A percentile compares a stretch with the other conserved stretches of the same genome.
Conservation (phyloP, 2,797 vertebrate species). For the Danio kyathit region DNA sequence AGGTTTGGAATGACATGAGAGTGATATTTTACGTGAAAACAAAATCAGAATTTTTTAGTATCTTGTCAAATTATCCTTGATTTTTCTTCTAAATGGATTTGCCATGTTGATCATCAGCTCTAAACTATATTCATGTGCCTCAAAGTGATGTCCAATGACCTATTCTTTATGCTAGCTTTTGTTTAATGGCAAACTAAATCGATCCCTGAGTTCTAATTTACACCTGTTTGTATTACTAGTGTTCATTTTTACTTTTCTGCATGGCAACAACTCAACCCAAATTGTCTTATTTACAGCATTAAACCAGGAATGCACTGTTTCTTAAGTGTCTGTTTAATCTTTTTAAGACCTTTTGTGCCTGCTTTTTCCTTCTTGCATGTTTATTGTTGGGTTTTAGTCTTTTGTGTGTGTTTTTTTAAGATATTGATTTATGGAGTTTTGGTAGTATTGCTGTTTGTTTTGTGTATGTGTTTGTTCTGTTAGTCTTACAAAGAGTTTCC, state of each 20-base stretch:
- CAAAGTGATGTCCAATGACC: slow-evolving; percentile 53
- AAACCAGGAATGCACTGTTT: slow-evolving; percentile 26
- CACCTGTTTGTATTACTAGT: slow-evolving; percentile 68
- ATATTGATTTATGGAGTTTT: slow-evolving; percentile 50
- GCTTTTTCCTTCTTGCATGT: slow-evolving; percentile 71
- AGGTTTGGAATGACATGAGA: slow-evolving; percentile 1
- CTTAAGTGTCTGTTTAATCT: slow-evolving; percentile 52
- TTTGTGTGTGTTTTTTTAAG: slow-evolving; percentile 75
- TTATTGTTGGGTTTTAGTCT: slow-evolving; percentile 48
- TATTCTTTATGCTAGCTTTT: slow-evolving; percentile 59
- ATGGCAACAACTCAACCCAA: slow-evolving; percentile 78
- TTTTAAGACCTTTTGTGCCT: slow-evolving; percentile 48
- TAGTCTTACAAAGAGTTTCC: slow-evolving; percentile 83
- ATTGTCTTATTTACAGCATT: slow-evolving; percentile 3
- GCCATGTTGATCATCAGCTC: background rate
- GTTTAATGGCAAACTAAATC: slow-evolving; percentile 86
- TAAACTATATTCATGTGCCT: background rate
- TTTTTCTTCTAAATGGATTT: background rate
- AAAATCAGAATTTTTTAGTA: background rate
- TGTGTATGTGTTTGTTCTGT: slow-evolving; percentile 73
- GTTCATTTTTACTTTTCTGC: slow-evolving; percentile 85
- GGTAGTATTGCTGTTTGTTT: slow-evolving; percentile 65
- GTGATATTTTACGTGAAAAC: background rate
- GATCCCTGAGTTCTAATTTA: slow-evolving; percentile 87
- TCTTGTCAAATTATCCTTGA: background rate